A percentile compares a stretch with the other conserved stretches of the same genome.
Conservation (phyloP, 2,888 invertebrate species). For the Pantelozetes paolii region DNA sequence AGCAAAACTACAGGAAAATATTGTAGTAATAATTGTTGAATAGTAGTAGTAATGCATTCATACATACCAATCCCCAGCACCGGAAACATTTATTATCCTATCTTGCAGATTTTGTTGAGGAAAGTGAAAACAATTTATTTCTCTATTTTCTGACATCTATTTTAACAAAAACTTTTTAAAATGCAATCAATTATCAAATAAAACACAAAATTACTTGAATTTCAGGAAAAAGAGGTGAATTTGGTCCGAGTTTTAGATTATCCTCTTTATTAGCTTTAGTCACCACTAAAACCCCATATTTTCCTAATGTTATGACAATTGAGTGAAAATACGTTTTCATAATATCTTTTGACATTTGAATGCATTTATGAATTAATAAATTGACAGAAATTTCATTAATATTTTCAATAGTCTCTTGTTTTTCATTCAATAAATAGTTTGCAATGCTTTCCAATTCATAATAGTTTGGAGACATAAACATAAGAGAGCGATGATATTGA, state of each 20-base stretch:
- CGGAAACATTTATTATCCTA: slow-evolving; percentile 34
- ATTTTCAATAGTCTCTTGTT: slow-evolving; percentile 44
- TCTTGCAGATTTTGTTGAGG: slow-evolving; percentile 29
- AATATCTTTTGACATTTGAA: slow-evolving; percentile 6
- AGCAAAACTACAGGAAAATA: slow-evolving; percentile 19
- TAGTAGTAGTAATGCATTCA: background rate
- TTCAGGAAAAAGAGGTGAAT: slow-evolving; percentile 23
- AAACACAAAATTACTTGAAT: background rate
- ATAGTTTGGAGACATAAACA: slow-evolving; percentile 40
- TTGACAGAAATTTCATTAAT: background rate
- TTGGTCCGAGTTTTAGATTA: slow-evolving; percentile 30
- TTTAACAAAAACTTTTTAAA: background rate
- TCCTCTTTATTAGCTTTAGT: slow-evolving; percentile 3
- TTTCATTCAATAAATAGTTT: slow-evolving; percentile 54
- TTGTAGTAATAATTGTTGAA: background rate
- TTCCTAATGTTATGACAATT: slow-evolving; percentile 35
- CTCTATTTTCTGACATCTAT: background rate
- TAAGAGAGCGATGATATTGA: background rate
- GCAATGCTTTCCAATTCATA: slow-evolving; percentile 36
- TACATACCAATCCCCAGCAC: slow-evolving; percentile 40
- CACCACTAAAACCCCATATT: slow-evolving; percentile 35
- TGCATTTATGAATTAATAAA: background rate
- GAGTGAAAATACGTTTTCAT: slow-evolving; percentile 17
- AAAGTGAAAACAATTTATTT: slow-evolving; percentile 8
- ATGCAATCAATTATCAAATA: background rate